phyloP scores from a whole-genome alignment of 2,888 invertebrate genomes.

The Eristalis arbustorum region DNA sequence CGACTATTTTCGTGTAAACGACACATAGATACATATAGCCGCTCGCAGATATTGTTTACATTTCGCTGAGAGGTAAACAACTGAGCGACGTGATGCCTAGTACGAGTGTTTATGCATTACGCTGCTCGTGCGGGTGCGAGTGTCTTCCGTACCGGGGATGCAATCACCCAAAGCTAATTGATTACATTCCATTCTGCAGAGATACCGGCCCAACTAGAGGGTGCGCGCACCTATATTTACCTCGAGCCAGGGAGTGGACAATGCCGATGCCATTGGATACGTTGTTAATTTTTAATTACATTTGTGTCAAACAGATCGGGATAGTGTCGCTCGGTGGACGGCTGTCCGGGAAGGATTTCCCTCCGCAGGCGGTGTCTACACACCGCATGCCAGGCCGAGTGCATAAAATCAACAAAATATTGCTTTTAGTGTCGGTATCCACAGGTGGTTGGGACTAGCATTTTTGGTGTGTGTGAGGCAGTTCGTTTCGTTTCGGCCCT shows the following conservation, averaged over 20 bases:
- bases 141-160: background rate
- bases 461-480: background rate
- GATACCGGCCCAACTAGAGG: background rate
- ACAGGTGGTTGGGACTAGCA: constrained; percentile 27
- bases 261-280: constrained; percentile 16
- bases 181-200: constrained; percentile 6
- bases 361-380: background rate
- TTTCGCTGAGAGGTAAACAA: constrained; percentile 20
- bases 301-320: constrained; percentile 17
- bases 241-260: constrained; percentile 21
- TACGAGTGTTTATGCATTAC: constrained; percentile 1
- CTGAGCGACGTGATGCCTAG: constrained; percentile 5
- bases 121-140: background rate
- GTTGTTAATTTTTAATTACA: constrained; percentile 53
- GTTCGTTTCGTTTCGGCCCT: background rate
- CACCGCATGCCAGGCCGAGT: background rate
- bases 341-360: background rate
- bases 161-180: background rate
- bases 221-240: constrained; percentile 21
- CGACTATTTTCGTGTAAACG: constrained; percentile 28
- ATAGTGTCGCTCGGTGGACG: background rate
- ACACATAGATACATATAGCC: constrained; percentile 20
- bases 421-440: constrained; percentile 13
- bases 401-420: constrained; percentile 39
- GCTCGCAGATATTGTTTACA: constrained; percentile 42